Percentiles rank a stretch among this genome's conserved stretches.
Evolutionary conservation across 2,113 vertebrate species (phyloP).

Genomic region (human): DNA sequence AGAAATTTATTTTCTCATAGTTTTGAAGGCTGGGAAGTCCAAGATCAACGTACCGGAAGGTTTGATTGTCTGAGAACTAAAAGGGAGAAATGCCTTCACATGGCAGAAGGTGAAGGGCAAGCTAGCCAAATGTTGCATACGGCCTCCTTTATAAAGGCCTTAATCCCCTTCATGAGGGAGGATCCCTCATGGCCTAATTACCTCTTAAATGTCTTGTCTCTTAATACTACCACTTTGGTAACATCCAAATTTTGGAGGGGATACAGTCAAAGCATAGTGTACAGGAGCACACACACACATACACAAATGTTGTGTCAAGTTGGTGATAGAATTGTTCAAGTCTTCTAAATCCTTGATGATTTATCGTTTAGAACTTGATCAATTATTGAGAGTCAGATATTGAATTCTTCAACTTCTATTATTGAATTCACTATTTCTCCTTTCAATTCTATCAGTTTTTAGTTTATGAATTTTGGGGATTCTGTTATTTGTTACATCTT

Average conservation of each 20-base stretch:
- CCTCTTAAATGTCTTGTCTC: not conserved
- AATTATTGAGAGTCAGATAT: not conserved
- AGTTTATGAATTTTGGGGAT: not conserved
- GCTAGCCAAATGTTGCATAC: not conserved
- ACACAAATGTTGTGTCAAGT: not conserved
- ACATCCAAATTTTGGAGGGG: not conserved
- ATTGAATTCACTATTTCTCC: not conserved
- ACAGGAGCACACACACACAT: not conserved
- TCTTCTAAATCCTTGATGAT: not conserved
- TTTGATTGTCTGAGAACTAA: not conserved
- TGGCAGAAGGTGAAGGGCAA: not conserved
- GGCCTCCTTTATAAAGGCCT: not conserved
- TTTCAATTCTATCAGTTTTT: not conserved
- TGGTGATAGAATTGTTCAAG: not conserved
- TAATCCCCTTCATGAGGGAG: not conserved
- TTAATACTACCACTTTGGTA: not conserved
- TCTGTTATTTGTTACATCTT: not conserved
- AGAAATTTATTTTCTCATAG: not conserved
- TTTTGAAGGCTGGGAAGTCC: not conserved
- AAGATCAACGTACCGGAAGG: not conserved
- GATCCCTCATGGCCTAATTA: not conserved
- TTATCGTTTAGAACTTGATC: not conserved
- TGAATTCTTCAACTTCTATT: not conserved
- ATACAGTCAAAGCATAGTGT: not conserved
- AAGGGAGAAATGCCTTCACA: not conserved